Base-by-base conservation (phyloP, 2,888 invertebrate species). In the Hirtodrosophila cameraria region DNA sequence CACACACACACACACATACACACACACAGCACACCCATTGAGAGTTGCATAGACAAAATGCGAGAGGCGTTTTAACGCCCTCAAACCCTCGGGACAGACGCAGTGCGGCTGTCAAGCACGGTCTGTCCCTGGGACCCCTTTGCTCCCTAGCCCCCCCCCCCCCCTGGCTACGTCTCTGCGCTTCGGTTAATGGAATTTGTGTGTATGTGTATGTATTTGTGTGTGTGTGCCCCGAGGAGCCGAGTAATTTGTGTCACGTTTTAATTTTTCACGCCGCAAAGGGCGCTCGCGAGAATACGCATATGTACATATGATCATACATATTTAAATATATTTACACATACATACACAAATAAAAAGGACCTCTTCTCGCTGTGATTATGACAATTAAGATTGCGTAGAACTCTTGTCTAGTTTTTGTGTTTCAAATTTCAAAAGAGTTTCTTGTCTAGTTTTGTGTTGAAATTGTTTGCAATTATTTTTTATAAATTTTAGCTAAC, bases 231-330 rank as follows among this genome's bases (percentile, higher is more conserved):
- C 57, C 61, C 46, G 61, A 52, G 54, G 71, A 76, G 62, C 53
- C 81, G 46, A 59, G 81, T 75, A 80, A 80, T 80, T 80, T 80
- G 80, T 84, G 80, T 80, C 84, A 77, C 81, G 66, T 77, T 80
- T 80, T 80, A 80, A 80, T 80, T 80, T 80, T 75, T 75, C 65
- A 77, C 75, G 75, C 83, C 65, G 57, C 76, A 82, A 79, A 82
- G 76, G 60, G 60, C 67, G 59, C 50, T 36, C 11, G 16, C 20
- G 20, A 45, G 42, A 25, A 43, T 42, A 52, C 48, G 45, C 1
- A 12, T 11, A 16, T 8, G 33, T 23, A n/a, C 9, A 18, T 5
- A n/a, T 27, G n/a, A n/a, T n/a, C n/a, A n/a, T 38, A 12, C 43
- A 0, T 20, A 1, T 27, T 0, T 45, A 6, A 15, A 6, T 12